Evolutionary conservation across 1,140 invertebrate genomes (phyloP), one percentile per base, ranked within the genome.

Genomic region (Tribolium castaneum): DNA sequence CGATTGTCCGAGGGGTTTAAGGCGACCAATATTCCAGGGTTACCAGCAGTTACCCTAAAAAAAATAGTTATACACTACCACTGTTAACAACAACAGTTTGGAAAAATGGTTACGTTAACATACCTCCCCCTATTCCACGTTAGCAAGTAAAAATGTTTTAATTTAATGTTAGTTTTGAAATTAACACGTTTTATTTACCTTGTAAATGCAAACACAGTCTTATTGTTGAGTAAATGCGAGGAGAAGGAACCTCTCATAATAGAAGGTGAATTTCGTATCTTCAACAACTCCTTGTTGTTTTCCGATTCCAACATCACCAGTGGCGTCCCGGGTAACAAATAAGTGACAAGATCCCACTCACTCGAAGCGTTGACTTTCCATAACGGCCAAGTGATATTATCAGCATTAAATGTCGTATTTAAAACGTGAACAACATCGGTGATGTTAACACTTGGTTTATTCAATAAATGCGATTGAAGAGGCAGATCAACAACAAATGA

Each of bases 311-410:
- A 89, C 84, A 86, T 90, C 84, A 89, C 86, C 52, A 96, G 88
- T 0, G 93, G 90, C 0, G 93, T 93, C 1, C 94, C 95, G 0
- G 93, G 93, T 49, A 96, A 84, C 10, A 96, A 85, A 76, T 94
- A 88, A 5, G 90, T 90, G 80, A 96, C 88, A 35, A 92, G 91
- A 70, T 92, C 90, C 0, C 93, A 86, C 7, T 90, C 84, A 54
- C 89, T 87, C 3, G 74, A 62, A 39, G 83, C 87, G 79, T 25
- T 84, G 82, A 89, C 87, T 82, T 86, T 73, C 87, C 88, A 90
- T 39, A 87, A 83, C 1, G 87, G 85, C 89, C 89, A 90, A 45
- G 82, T 79, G 50, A 85, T 80, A 22, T 83, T 81, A 16, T 84
- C 82, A 4, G 86, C 81, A 45, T 78, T 81, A 45, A 84, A 84